Conservation (phyloP, 2,888 invertebrate genomes). For the Xylota sylvarum region DNA sequence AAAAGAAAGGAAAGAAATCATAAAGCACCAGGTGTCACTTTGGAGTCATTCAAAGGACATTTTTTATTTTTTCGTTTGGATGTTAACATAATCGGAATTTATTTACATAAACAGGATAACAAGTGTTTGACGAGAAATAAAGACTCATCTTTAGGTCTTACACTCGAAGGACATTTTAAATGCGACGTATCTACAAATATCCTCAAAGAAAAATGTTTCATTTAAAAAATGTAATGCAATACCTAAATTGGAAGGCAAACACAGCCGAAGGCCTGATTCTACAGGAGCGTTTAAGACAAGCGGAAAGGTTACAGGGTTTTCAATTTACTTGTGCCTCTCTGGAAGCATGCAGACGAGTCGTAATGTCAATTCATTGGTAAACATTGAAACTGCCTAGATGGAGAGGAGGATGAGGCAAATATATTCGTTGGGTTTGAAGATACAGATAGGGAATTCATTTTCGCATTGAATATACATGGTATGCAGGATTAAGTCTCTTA, state of each 20-base stretch:
- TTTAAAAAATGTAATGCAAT: background rate
- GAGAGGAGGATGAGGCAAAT: too few relatives aligned
- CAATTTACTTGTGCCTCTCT: background rate
- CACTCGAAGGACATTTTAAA: background rate
- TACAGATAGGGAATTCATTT: too few relatives aligned
- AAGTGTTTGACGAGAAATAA: slow-evolving; percentile 7
- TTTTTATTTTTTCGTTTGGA: slow-evolving; percentile 1
- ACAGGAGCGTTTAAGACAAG: background rate
- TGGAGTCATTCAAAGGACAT: slow-evolving; percentile 20
- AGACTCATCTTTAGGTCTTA: background rate
- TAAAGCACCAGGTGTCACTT: slow-evolving; percentile 15
- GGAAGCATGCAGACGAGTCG: too few relatives aligned
- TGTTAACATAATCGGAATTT: slow-evolving; percentile 23
- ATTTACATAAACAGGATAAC: background rate
- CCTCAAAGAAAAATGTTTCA: background rate
- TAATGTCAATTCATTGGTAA: too few relatives aligned
- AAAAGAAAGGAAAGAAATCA: background rate
- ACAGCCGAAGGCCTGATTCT: background rate
- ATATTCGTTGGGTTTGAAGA: too few relatives aligned
- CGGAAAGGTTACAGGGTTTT: background rate
- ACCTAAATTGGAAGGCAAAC: background rate
- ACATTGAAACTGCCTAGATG: too few relatives aligned
- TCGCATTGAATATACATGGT: too few relatives aligned
- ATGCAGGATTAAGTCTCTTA: too few relatives aligned
- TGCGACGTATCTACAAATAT: background rate